Evolutionary conservation across 2,797 vertebrate genomes (phyloP), one percentile per base, ranked within the genome.

Genomic region (Taeniopygia guttata): DNA sequence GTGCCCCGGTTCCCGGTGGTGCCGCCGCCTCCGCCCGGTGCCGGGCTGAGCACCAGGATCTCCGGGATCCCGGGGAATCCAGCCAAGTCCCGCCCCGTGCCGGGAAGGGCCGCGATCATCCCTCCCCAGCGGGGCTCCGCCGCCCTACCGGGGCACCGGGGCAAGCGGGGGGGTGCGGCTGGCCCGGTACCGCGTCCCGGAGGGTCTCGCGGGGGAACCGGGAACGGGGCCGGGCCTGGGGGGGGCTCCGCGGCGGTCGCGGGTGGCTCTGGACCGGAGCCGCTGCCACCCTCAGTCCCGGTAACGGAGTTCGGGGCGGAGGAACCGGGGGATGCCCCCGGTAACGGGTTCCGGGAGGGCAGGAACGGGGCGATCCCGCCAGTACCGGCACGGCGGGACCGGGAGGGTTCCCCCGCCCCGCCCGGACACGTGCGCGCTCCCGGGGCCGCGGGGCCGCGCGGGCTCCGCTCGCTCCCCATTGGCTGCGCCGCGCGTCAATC

Each of bases 51-150:
- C 52, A 68, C 82, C 82, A 85, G 82, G 82, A 85, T 85, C 82
- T 85, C 83, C 83, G 83, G 83, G 83, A 85, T 85, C 63, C 72
- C 82, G 46, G 63, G 82, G 63, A 76, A 23, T 3, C 1, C 46
- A 3, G 82, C 82, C 82, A 85, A 85, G 62, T 38, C 63, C 82
- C 82, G 82, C 82, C 82, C 70, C 46, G n/a, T 83, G 63, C 82
- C 82, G 72, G 82, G 82, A 85, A 85, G 62, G 54, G 72, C 82
- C n/a, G 72, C 15, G 54, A 67, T 38, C 54, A 13, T 51, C 82
- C 72, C 54, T 16, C 38, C 82, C 54, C 38, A 1, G 45, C 15
- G 45, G 62, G 62, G 54, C 27, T 34, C 69, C 10, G 23, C 42
- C 29, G 49, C 42, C 7, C 42, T 2, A 30, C 60, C 30, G 45